A percentile compares a stretch with the other conserved stretches of the same genome.
Evolutionary conservation across 2,888 invertebrate species (phyloP).

Genomic region (Buathra laborator): DNA sequence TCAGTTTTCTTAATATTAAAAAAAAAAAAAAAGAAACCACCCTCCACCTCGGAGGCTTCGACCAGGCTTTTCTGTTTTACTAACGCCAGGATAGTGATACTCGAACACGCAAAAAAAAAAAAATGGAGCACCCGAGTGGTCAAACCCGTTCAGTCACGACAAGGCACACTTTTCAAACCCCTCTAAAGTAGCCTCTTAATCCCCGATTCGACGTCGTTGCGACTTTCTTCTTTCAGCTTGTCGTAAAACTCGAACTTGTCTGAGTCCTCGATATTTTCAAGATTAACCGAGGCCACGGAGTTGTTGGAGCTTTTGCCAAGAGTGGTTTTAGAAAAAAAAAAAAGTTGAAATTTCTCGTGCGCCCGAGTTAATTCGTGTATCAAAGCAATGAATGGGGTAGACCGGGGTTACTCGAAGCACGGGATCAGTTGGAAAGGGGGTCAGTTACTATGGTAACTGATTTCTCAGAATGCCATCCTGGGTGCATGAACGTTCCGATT

Average conservation of each 20-base stretch:
- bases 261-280: background rate
- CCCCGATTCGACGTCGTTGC: background rate
- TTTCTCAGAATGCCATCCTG: no score
- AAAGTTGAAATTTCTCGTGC: no score
- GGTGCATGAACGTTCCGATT: no score
- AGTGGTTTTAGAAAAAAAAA: no score
- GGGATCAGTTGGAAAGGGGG: no score
- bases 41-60: background rate
- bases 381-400: no score
- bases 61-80: slow-evolving; percentile 7
- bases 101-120: background rate
- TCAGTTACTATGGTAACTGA: no score
- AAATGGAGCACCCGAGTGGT: slow-evolving; percentile 33
- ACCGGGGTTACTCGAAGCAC: no score
- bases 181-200: background rate
- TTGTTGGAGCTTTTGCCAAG: background rate
- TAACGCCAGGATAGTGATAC: slow-evolving; percentile 2
- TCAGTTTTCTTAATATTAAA: slow-evolving; percentile 21
- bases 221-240: background rate
- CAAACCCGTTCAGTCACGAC: slow-evolving; percentile 1
- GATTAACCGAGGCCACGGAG: background rate
- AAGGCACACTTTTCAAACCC: slow-evolving; percentile 2
- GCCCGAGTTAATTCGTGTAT: no score
- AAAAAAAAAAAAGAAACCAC: background rate
- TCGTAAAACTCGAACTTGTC: background rate